Percentiles rank a stretch among this genome's conserved stretches.
These are phyloP conservation scores for Enteromius afrohamiltoni DNA, from an alignment of 2,797 vertebrate genomes.

Conservation along the genomic window DNA sequence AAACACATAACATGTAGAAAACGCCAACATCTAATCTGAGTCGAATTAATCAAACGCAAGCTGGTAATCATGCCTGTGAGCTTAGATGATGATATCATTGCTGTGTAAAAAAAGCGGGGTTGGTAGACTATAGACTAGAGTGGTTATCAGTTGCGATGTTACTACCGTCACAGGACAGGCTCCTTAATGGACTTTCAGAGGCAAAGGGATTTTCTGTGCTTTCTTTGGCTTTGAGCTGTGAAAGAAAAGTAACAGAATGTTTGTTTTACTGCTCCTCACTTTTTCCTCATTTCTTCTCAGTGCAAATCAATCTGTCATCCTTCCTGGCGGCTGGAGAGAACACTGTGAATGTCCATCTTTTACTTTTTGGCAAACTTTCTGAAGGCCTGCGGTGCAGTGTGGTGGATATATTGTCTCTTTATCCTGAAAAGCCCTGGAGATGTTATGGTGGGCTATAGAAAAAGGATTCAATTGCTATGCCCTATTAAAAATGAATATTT, in stretches of 20 bases:
- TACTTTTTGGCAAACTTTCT: slow-evolving; percentile 35
- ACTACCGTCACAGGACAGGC: not conserved
- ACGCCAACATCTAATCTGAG: slow-evolving; percentile 15
- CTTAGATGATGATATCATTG: not conserved
- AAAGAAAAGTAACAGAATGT: slow-evolving; percentile 63
- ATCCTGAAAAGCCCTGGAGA: slow-evolving; percentile 47
- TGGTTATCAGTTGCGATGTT: slow-evolving; percentile 21
- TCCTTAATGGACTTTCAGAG: slow-evolving; percentile 5
- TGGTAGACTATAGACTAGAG: not conserved
- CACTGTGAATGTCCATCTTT: slow-evolving; percentile 31
- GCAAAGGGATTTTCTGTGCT: slow-evolving; percentile 55
- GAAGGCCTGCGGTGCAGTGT: slow-evolving; percentile 37
- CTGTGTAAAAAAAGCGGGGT: not conserved
- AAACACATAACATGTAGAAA: slow-evolving; percentile 27
- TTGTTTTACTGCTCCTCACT: slow-evolving; percentile 59
- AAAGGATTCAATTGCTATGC: slow-evolving; percentile 45
- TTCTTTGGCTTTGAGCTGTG: slow-evolving; percentile 57
- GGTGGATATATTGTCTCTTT: slow-evolving; percentile 50
- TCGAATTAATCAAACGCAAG: slow-evolving; percentile 4
- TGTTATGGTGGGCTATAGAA: slow-evolving; percentile 50
- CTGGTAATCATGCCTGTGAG: slow-evolving; percentile 26
- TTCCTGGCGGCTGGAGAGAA: slow-evolving; percentile 51
- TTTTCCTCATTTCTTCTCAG: slow-evolving; percentile 47
- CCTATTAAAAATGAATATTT: slow-evolving; percentile 54
- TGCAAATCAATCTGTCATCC: slow-evolving; percentile 65